Conservation (phyloP, 2,888 invertebrate genomes). For the Bugula neritina region DNA sequence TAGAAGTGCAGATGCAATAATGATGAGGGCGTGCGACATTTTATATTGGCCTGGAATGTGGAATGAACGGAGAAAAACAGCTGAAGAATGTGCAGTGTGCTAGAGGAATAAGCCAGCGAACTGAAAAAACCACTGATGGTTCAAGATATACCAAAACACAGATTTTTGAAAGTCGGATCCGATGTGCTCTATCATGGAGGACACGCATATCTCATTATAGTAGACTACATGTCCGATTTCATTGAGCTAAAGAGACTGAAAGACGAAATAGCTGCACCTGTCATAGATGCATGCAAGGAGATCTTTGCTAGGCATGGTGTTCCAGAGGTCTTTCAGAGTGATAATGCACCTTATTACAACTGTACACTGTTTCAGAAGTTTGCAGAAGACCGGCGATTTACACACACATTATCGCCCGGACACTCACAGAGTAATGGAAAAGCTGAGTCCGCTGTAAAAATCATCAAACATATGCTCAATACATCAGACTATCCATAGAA, state of each 20-base stretch:
- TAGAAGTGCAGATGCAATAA: conserved; percentile 25
- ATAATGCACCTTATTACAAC: conserved; percentile 33
- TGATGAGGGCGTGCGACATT: conserved; percentile 28
- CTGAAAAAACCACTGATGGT: conserved; percentile 29
- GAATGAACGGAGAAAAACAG: conserved; percentile 24
- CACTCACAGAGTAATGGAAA: conserved; percentile 33
- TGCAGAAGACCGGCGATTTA: conserved; percentile 28
- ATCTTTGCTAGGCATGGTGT: conserved; percentile 33
- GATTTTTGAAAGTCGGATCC: conserved; percentile 28
- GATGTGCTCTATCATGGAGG: conserved; percentile 28
- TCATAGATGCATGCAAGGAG: conserved; percentile 29
- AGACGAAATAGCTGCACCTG: conserved; percentile 21
- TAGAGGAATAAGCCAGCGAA: conserved; percentile 12
- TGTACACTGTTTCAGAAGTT: conserved; percentile 31
- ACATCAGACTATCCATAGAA: conserved; percentile 28
- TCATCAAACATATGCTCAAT: conserved; percentile 30
- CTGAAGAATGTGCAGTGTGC: conserved; percentile 27
- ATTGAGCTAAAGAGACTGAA: conserved; percentile 26
- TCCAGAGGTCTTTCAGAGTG: conserved; percentile 30
- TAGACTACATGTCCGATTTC: conserved; percentile 30
- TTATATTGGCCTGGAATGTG: conserved; percentile 33
- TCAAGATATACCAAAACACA: conserved; percentile 28
- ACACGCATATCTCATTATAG: conserved; percentile 29
- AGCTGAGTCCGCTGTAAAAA: conserved; percentile 32
- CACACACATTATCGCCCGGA: conserved; percentile 31